Evolutionary conservation across 2,797 vertebrate genomes (phyloP).

Genomic region (Choloepus didactylus): DNA sequence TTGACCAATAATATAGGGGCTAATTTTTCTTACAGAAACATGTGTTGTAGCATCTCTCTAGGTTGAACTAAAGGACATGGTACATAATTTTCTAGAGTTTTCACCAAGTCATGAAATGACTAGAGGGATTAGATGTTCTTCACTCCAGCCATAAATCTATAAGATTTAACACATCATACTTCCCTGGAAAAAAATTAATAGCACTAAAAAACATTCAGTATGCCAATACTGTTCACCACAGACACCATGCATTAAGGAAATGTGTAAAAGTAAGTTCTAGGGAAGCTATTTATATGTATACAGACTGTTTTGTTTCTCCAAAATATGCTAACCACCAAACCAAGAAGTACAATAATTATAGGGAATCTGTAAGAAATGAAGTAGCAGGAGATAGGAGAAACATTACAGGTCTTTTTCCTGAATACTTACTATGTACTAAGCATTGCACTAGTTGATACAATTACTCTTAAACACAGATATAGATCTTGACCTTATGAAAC

Average conservation of each 20-base stretch:
- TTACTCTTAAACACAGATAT: not conserved
- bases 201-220: not conserved
- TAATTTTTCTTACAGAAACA: slow-evolving; percentile 6
- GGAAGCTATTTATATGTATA: not conserved
- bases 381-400: not conserved
- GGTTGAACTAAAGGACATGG: not conserved
- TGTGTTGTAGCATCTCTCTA: not conserved
- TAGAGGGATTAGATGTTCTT: not conserved
- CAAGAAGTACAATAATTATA: not conserved
- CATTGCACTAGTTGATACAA: not conserved
- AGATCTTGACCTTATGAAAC: not conserved
- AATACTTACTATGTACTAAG: not conserved
- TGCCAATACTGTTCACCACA: not conserved
- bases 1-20: not conserved
- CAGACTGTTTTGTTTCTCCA: not conserved
- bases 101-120: not conserved
- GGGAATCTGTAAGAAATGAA: not conserved
- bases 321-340: not conserved
- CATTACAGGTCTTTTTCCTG: not conserved
- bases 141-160: not conserved
- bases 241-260: not conserved
- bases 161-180: not conserved
- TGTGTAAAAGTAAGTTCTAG: not conserved
- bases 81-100: not conserved
- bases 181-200: not conserved